Base-by-base conservation (phyloP, 2,113 vertebrate species). In the Rhodinocichla rosea region DNA sequence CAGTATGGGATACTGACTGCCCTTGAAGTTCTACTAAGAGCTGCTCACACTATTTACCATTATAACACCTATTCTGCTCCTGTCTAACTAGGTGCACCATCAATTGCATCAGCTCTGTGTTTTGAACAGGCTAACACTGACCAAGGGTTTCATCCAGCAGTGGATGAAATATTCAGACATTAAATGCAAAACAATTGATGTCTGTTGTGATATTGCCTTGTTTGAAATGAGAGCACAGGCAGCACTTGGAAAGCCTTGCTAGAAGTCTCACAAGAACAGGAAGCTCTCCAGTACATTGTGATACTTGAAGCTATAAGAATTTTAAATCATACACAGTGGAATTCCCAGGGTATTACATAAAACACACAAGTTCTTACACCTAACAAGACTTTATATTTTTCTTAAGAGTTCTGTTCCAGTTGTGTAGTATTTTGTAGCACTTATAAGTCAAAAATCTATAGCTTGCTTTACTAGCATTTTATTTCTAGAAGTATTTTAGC, bases 21-120 rank as follows among this genome's bases (percentile, higher is more conserved):
- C 79, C 20, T 70, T 74, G 57, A 73, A 74, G 77, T 87, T 81
- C 85, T 94, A 94, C 33, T 97, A 94, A 94, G 45, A 60, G 9
- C 50, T 68, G 28, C n/a, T 69, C 37, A 26, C 21, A 35, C 15
- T 87, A 40, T 47, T 94, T 57, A 86, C 47, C 68, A 45, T 80
- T 82, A 44, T n/a, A 50, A 37, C 75, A 86, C 33, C 85, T 83
- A 15, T 82, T 73, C 90, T 60, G 26, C 73, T 96, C 85, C 87
- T 59, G 1, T 60, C 40, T 55, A 28, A 83, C 40, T 78, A 24
- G 4, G 23, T 50, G 23, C 82, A 63, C 65, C 75, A 91, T 59
- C 64, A 87, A 32, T 64, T 71, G 35, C 79, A 80, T 90, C 52
- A 40, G 17, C 27, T 82, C 63, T 64, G 9, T 49, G 55, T 84